Evolutionary conservation across 1,140 invertebrate genomes (phyloP), one percentile per base, ranked within the genome.

Genomic region (Scaptodrosophila lebanonensis): DNA sequence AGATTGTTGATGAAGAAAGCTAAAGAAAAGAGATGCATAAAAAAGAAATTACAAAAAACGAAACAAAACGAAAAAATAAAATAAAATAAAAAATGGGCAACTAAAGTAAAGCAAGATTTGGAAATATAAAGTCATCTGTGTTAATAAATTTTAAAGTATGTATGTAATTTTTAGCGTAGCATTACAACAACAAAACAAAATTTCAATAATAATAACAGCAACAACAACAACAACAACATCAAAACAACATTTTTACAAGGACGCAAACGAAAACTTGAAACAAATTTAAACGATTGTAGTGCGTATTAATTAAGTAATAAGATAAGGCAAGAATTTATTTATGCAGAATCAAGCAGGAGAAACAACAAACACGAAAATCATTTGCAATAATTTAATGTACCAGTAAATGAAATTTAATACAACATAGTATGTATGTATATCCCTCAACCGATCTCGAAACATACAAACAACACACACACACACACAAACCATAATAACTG

Each of bases 81-180:
- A 44, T 25, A 61, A 67, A 30, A 58, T 42, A 27, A 48, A 65
- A 48, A 18, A 18, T 20, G 54, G 52, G 44, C 39, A 43, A 36
- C 9, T 44, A 13, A 57, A 25, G 18, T 16, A 29, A 33, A 35
- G 50, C 58, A 72, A 63, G 60, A 61, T 82, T 82, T 65, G 76
- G 70, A 75, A 70, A 54, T 73, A 85, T 79, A 85, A 85, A 85
- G 83, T 85, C 83, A 85, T 85, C 83, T 85, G 83, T 85, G 83
- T 85, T 85, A 85, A 82, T 85, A 85, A 82, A 83, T 82, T 83
- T 83, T 71, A 83, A 82, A 67, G 76, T n/a, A n/a, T n/a, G n/a
- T n/a, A n/a, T n/a, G n/a, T 83, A 77, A 69, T 77, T 79, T 77
- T 68, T 77, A 83, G 70, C 59, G 63, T 82, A 82, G 76, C 59